phyloP scores from a whole-genome alignment of 2,113 vertebrate genomes.

The Bostrychus sinensis region DNA sequence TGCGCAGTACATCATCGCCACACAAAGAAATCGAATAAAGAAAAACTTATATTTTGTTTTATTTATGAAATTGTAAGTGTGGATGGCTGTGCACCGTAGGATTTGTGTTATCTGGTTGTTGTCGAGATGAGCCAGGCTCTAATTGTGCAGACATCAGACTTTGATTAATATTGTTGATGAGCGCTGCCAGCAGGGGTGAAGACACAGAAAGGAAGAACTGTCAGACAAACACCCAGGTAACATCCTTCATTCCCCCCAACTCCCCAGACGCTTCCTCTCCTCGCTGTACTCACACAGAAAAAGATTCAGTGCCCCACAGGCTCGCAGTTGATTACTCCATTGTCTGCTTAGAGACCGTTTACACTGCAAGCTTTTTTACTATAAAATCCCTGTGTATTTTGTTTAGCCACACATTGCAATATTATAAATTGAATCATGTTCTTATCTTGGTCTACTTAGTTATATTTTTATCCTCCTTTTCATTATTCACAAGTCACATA shows the following conservation, averaged over 20 bases:
- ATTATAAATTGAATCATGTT: neutral
- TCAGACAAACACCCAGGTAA: constrained; percentile 70
- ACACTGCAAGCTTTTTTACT: neutral
- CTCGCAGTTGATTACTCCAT: constrained; percentile 66
- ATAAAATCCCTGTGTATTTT: neutral
- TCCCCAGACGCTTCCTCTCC: constrained; percentile 16
- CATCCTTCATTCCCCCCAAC: constrained; percentile 62
- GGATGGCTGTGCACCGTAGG: constrained; percentile 48
- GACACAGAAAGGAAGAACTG: constrained; percentile 69
- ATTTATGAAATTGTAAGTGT: constrained; percentile 17
- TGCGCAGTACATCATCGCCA: neutral
- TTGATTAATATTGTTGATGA: constrained; percentile 77
- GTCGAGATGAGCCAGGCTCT: constrained; percentile 49
- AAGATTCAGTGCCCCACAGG: constrained; percentile 51
- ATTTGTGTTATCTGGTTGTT: constrained; percentile 49
- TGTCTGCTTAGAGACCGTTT: constrained; percentile 38
- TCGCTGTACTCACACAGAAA: constrained; percentile 54
- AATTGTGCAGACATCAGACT: constrained; percentile 69
- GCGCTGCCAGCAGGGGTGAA: constrained; percentile 66
- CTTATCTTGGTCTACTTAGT: no score
- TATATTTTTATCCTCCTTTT: no score
- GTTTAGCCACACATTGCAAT: neutral
- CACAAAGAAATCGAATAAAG: neutral
- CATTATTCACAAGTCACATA: no score
- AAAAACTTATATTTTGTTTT: constrained; percentile 14